phyloP scores from a whole-genome alignment of 2,888 invertebrate genomes.

The Drosophila nr. perissopoda region DNA sequence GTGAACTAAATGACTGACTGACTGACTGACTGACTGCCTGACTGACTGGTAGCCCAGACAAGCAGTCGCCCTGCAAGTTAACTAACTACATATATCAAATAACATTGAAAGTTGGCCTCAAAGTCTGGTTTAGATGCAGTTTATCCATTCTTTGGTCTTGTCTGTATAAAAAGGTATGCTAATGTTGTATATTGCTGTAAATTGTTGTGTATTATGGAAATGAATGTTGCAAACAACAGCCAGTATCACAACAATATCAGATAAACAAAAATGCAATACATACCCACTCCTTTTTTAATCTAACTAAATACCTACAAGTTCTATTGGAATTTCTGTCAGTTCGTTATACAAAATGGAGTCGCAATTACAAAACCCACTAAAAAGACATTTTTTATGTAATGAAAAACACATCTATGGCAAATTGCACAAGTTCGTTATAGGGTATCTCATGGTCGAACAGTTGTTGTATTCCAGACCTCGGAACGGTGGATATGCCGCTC shows the following conservation, averaged over 20 bases:
- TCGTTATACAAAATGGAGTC: not conserved
- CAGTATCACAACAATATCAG: not conserved
- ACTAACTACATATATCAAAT: constrained; percentile 59
- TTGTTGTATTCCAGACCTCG: not conserved
- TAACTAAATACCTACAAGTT: not conserved
- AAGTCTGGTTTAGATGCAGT: constrained; percentile 30
- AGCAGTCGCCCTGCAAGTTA: constrained; percentile 19
- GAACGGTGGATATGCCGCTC: constrained; percentile 8
- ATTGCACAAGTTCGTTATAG: not conserved
- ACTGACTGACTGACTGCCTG: constrained; percentile 30
- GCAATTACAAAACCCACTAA: not conserved
- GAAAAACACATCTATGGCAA: not conserved
- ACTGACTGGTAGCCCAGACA: constrained; percentile 28
- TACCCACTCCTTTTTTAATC: not conserved
- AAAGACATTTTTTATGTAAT: not conserved
- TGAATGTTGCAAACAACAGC: not conserved
- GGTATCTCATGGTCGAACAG: not conserved
- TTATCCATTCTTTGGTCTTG: not conserved
- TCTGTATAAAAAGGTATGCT: not conserved
- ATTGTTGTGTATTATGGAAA: constrained; percentile 1
- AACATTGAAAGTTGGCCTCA: constrained; percentile 34
- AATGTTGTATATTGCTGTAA: not conserved
- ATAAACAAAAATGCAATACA: not conserved
- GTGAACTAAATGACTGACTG: constrained; percentile 41
- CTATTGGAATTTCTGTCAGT: not conserved